Evolutionary conservation across 2,888 invertebrate genomes (phyloP).

Genomic region (Platycheirus rosarum): DNA sequence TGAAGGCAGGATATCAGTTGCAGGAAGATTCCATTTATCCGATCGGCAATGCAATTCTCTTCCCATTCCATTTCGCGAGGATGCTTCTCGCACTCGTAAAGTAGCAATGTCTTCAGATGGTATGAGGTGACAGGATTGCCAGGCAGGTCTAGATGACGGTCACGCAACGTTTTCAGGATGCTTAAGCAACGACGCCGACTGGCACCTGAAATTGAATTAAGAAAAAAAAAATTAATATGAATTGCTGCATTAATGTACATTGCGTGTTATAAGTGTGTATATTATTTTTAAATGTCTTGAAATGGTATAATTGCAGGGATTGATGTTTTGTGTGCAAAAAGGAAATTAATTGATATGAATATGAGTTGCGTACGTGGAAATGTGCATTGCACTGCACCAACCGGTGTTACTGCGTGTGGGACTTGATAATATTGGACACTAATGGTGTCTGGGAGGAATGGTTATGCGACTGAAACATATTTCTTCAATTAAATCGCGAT

Average conservation of each 20-base stretch:
- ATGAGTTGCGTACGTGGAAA: slow-evolving; percentile 25
- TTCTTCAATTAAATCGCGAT: slow-evolving; percentile 67
- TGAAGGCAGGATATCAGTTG: slow-evolving; percentile 97
- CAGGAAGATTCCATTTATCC: slow-evolving; percentile 96
- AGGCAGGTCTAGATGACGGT: slow-evolving; percentile 93
- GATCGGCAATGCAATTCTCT: slow-evolving; percentile 94
- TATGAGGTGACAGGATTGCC: slow-evolving; percentile 96
- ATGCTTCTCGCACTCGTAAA: slow-evolving; percentile 98
- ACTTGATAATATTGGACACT: slow-evolving; percentile 62
- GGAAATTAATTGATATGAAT: slow-evolving; percentile 67
- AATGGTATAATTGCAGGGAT: slow-evolving; percentile 60
- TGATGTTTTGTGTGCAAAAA: slow-evolving; percentile 69
- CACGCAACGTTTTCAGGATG: slow-evolving; percentile 94
- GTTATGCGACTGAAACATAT: slow-evolving; percentile 57
- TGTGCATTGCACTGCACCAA: slow-evolving; percentile 7
- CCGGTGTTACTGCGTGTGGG: slow-evolving; percentile 45
- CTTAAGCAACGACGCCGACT: slow-evolving; percentile 94
- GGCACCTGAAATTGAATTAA: slow-evolving; percentile 83
- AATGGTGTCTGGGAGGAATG: slow-evolving; percentile 56
- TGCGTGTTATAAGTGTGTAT: slow-evolving; percentile 57
- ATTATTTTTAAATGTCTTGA: slow-evolving; percentile 27
- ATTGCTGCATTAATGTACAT: slow-evolving; percentile 63
- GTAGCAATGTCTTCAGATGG: slow-evolving; percentile 93
- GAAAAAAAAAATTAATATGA: slow-evolving; percentile 24
- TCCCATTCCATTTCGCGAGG: slow-evolving; percentile 97